These are phyloP conservation scores for Drosophila glabriapex DNA, from an alignment of 2,888 invertebrate species.

Conservation along the genomic window DNA sequence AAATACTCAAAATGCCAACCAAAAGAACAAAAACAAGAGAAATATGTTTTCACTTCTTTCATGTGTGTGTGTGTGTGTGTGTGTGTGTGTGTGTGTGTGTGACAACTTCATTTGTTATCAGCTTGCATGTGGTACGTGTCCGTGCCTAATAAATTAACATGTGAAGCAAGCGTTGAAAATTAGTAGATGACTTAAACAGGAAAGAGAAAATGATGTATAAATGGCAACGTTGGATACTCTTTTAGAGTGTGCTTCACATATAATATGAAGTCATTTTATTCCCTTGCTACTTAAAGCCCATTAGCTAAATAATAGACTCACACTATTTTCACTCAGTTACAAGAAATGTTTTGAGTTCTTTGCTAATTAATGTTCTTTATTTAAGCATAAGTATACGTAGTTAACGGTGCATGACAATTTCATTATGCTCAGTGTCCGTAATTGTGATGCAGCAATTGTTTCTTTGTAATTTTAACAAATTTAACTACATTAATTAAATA, in stretches of 20 bases:
- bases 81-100: neutral
- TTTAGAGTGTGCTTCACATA: neutral
- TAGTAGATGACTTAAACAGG: slow-evolving; percentile 31
- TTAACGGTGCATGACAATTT: neutral
- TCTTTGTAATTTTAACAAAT: slow-evolving; percentile 33
- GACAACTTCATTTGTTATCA: slow-evolving; percentile 59
- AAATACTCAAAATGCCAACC: slow-evolving; percentile 32
- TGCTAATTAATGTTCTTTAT: neutral
- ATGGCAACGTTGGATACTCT: slow-evolving; percentile 12
- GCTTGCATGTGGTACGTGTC: slow-evolving; percentile 49
- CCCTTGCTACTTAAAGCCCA: neutral
- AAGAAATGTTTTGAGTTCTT: neutral
- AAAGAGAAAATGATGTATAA: slow-evolving; percentile 7
- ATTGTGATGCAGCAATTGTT: slow-evolving; percentile 12
- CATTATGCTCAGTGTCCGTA: neutral
- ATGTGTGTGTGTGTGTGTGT: neutral
- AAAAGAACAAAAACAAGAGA: slow-evolving; percentile 40
- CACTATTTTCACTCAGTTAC: neutral
- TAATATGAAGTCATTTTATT: neutral
- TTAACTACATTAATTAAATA: slow-evolving; percentile 57
- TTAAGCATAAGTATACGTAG: neutral
- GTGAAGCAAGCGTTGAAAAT: slow-evolving; percentile 60
- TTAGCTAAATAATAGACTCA: neutral
- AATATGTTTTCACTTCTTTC: slow-evolving; percentile 30
- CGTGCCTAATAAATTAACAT: slow-evolving; percentile 77